Base-by-base conservation (phyloP, 2,888 invertebrate genomes). In the Pristionchus mayeri region DNA sequence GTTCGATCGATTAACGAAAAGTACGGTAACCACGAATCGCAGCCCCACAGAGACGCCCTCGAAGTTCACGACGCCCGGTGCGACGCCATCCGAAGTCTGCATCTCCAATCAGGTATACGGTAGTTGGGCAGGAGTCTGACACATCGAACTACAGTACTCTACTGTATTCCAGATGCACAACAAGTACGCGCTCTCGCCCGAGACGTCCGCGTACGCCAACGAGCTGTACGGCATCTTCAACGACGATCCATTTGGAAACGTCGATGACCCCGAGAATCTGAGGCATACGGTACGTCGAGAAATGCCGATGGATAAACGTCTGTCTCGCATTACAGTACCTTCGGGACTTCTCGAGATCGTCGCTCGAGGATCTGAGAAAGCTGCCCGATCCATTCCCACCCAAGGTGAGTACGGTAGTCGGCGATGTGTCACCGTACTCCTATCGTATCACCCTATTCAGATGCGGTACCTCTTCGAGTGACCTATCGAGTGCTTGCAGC, bases 101-200 rank as follows among this genome's bases (percentile, higher is more conserved):
- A 27, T 63, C 63, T 30, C 21, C 63, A 63, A 63, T 7, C 63
- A 63, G 63, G 63, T 63, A 63, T 37, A 37, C 34, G 60, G 60
- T 60, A 60, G 30, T 13, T n/a, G n/a, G n/a, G n/a, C n/a, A n/a
- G n/a, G n/a, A n/a, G n/a, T n/a, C n/a, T n/a, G n/a, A n/a, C n/a
- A n/a, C n/a, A n/a, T n/a, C n/a, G n/a, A n/a, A n/a, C n/a, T 71
- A 24, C 37, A n/a, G 21, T 44, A 71, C 21, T 27, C 37, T 48
- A 67, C 67, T n/a, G 67, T 67, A 40, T 37, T 24, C 30, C 80
- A 80, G 80, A 54, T 48, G 54, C 27, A 27, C 57, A 57, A 57
- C 54, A 80, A 80, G 57, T 80, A 57, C 80, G 54, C 80, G 21
- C 54, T 57, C 13, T 80, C 80, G 27, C 80, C 80, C 40, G 54